These are phyloP conservation scores for Spilosoma lubricipeda DNA, from an alignment of 2,888 invertebrate species.

Conservation along the genomic window DNA sequence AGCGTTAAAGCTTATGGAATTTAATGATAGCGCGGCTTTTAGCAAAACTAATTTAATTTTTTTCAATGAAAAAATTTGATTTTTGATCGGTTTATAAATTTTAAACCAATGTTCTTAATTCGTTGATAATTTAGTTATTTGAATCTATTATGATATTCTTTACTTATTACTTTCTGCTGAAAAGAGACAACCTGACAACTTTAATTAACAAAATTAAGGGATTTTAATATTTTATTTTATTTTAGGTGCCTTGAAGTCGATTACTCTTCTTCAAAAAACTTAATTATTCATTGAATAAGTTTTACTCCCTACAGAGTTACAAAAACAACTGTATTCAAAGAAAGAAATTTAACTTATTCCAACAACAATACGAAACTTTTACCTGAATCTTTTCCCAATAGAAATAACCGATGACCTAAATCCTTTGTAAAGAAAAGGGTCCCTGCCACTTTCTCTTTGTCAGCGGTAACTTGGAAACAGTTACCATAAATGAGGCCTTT, in stretches of 20 bases:
- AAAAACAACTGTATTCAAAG: neutral
- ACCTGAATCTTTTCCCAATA: conserved; percentile 56
- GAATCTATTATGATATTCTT: neutral
- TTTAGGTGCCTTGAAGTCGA: neutral
- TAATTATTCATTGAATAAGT: neutral
- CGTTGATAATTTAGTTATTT: neutral
- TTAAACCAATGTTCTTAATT: too few species aligned
- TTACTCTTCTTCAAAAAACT: neutral
- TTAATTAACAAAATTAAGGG: too few species aligned
- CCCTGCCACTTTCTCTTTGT: conserved; percentile 67
- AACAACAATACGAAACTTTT: conserved; percentile 39
- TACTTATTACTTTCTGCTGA: neutral
- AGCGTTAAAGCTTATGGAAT: neutral
- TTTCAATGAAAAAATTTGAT: too few species aligned
- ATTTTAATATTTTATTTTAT: too few species aligned
- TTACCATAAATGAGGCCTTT: conserved; percentile 66
- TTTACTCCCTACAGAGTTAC: neutral
- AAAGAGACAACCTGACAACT: neutral
- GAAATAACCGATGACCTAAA: conserved; percentile 76
- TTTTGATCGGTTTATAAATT: neutral
- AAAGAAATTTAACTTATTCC: conserved; percentile 31
- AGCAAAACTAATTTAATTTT: too few species aligned
- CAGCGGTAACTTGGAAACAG: conserved; percentile 72
- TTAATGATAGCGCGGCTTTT: too few species aligned
- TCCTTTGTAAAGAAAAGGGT: conserved; percentile 65